Conservation (phyloP, 1,140 invertebrate genomes). For the Delia radicum region DNA sequence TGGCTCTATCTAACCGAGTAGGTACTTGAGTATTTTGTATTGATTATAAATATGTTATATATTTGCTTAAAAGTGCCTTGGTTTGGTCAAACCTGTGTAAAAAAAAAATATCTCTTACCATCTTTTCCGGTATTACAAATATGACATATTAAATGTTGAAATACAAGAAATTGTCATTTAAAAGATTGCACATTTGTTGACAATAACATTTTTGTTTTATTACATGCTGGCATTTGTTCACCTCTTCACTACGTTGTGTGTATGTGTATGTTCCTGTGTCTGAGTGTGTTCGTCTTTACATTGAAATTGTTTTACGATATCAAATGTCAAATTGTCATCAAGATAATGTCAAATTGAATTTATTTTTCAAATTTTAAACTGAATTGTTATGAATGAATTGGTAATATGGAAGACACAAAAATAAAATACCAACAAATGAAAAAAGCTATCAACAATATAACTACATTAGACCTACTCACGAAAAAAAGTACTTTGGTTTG, state of each 20-base stretch:
- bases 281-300: neutral
- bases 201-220: conserved; percentile 9
- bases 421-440: neutral
- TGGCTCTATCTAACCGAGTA: too few species aligned
- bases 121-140: neutral
- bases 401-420: neutral
- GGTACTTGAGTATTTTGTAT: too few species aligned
- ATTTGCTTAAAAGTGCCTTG: neutral
- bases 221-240: neutral
- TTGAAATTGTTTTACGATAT: conserved; percentile 19
- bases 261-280: neutral
- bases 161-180: conserved; percentile 5
- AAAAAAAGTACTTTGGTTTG: too few species aligned
- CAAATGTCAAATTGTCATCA: conserved; percentile 21
- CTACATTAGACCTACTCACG: neutral
- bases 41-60: too few species aligned
- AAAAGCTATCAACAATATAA: neutral
- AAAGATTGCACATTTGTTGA: conserved; percentile 14
- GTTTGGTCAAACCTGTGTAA: neutral
- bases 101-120: neutral
- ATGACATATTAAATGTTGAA: conserved; percentile 19
- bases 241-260: neutral
- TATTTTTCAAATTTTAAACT: neutral
- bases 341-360: conserved; percentile 21
- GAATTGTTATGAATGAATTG: neutral